Conservation (phyloP, 2,797 vertebrate genomes). For the Parotocinclus haroldoi region DNA sequence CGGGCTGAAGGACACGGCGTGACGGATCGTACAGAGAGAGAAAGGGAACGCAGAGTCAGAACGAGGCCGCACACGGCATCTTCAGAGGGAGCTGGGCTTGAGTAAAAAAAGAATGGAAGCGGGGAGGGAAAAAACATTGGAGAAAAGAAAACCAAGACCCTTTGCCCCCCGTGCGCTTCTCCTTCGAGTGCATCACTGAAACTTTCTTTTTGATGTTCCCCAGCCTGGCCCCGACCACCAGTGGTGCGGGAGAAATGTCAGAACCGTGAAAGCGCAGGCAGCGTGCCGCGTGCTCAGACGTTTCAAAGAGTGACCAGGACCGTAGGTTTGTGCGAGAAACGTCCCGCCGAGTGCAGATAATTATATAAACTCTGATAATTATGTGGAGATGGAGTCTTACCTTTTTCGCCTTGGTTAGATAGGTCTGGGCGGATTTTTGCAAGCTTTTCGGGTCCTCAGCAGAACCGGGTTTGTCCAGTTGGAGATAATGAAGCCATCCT, state of each 20-base stretch:
- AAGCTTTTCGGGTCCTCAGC: conserved; percentile 60
- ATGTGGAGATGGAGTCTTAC: no score
- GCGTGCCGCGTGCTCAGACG: conserved; percentile 16
- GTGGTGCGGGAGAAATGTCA: conserved; percentile 38
- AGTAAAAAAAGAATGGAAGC: conserved; percentile 22
- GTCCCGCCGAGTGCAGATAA: not conserved
- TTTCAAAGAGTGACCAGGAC: no score
- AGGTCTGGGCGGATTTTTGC: conserved; percentile 65
- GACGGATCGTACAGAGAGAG: conserved; percentile 12
- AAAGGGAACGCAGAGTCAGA: not conserved
- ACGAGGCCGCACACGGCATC: conserved; percentile 11
- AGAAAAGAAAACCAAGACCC: not conserved
- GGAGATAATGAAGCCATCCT: conserved; percentile 74
- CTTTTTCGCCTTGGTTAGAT: conserved; percentile 75
- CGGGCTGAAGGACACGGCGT: conserved; percentile 13
- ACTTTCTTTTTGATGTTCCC: conserved; percentile 31
- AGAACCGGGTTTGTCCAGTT: conserved; percentile 60
- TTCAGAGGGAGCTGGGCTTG: conserved; percentile 22
- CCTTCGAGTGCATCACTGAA: no score
- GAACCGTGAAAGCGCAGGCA: conserved; percentile 17
- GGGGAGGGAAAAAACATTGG: not conserved
- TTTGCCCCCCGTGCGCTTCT: no score
- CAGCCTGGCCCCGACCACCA: conserved; percentile 35
- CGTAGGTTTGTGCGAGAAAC: no score
- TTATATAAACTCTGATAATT: no score